These are phyloP conservation scores for Drosophila eugracilis DNA, from an alignment of 1,140 invertebrate species.

Conservation along the genomic window DNA sequence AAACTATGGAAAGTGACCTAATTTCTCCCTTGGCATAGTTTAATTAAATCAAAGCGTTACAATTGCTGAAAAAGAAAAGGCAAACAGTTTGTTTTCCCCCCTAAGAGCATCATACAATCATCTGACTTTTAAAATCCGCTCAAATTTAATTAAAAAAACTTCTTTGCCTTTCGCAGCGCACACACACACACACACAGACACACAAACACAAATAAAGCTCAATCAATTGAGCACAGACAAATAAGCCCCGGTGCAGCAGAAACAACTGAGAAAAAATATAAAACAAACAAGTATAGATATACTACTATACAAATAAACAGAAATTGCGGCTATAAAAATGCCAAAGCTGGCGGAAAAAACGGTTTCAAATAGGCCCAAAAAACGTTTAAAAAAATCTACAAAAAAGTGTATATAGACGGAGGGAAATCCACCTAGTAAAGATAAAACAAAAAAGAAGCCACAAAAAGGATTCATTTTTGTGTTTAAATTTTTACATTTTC, in stretches of 20 bases:
- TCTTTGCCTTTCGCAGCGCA: constrained; percentile 20
- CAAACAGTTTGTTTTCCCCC: constrained; percentile 24
- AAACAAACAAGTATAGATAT: constrained; percentile 32
- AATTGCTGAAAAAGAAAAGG: constrained; percentile 28
- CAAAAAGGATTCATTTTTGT: constrained; percentile 4
- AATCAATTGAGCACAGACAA: constrained; percentile 78
- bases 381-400: constrained; percentile 1
- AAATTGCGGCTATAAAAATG: constrained; percentile 44
- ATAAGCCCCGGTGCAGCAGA: constrained; percentile 55
- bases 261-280: constrained; percentile 25
- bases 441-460: constrained; percentile 16
- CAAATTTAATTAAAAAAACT: constrained; percentile 77
- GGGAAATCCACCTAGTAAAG: constrained; percentile 2
- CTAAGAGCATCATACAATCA: constrained; percentile 28
- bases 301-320: constrained; percentile 30
- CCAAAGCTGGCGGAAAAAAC: constrained; percentile 31
- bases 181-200: constrained; percentile 59
- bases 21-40: constrained; percentile 27
- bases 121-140: constrained; percentile 72
- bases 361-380: constrained; percentile 38
- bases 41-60: constrained; percentile 58
- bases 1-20: constrained; percentile 15
- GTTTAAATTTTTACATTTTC: constrained; percentile 3
- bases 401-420: neutral
- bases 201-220: constrained; percentile 63